These are phyloP conservation scores for Sitta carolinensis DNA, from an alignment of 2,797 vertebrate species.

Conservation along the genomic window DNA sequence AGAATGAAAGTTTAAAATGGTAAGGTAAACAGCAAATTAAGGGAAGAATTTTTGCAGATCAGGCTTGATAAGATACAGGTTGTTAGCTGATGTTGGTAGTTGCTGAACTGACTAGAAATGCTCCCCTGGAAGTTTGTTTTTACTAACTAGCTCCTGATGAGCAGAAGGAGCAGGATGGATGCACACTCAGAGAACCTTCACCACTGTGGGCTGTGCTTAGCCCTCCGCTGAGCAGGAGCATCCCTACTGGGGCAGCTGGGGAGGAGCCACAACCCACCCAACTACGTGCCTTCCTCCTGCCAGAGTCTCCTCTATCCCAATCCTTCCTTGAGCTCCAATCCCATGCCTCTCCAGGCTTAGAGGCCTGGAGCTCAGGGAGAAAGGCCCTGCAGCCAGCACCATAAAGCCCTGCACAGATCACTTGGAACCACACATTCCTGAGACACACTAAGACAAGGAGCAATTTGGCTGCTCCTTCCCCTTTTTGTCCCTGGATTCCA, in stretches of 20 bases:
- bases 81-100: not conserved
- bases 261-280: not conserved
- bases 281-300: not conserved
- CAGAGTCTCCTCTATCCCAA: not conserved
- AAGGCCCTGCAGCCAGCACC: not conserved
- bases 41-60: constrained; percentile 16
- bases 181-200: not conserved
- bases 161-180: not conserved
- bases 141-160: not conserved
- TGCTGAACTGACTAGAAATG: not conserved
- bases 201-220: not conserved
- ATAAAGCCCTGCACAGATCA: not conserved
- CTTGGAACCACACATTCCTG: not conserved
- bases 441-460: not conserved
- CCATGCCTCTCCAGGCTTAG: not conserved
- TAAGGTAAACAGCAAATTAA: constrained; percentile 29
- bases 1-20: constrained; percentile 58
- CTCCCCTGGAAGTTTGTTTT: not conserved
- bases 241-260: not conserved
- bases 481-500: not conserved
- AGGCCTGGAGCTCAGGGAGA: not conserved
- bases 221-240: not conserved
- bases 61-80: not conserved
- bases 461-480: not conserved
- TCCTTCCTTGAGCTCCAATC: not conserved